phyloP scores from a whole-genome alignment of 2,113 vertebrate species.

The Odocoileus virginianus region DNA sequence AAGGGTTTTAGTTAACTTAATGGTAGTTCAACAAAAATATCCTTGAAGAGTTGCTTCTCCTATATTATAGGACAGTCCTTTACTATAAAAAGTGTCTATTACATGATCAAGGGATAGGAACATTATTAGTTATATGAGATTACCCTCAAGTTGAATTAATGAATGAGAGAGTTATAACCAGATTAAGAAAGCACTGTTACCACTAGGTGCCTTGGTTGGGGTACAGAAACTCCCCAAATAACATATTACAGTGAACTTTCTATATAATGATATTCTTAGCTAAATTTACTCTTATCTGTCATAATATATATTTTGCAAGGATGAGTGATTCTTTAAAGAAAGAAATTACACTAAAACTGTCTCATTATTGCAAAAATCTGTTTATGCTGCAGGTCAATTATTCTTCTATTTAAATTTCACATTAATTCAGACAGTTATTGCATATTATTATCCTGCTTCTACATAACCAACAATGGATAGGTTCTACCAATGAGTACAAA shows the following conservation, averaged over 20 bases:
- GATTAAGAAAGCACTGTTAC: slow-evolving; percentile 16
- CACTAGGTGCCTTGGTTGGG: neutral
- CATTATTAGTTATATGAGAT: neutral
- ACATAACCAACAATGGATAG: neutral
- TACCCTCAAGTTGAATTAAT: neutral
- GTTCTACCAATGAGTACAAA: neutral
- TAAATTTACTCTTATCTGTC: slow-evolving; percentile 9
- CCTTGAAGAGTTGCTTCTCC: neutral
- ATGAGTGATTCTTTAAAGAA: slow-evolving; percentile 10
- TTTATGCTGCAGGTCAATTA: neutral
- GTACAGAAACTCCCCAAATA: neutral
- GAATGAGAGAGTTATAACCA: neutral
- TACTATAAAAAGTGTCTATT: neutral
- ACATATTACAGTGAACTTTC: slow-evolving; percentile 7
- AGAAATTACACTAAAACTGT: neutral
- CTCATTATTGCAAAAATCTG: neutral
- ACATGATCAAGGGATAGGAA: neutral
- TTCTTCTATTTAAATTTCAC: neutral
- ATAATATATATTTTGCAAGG: slow-evolving; percentile 12
- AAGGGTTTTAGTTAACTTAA: slow-evolving; percentile 15
- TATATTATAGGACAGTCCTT: neutral
- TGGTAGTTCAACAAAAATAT: neutral
- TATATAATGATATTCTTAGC: neutral
- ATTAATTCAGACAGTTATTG: neutral
- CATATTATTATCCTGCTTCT: neutral